These are phyloP conservation scores for Speoplatyrhinus poulsoni DNA, from an alignment of 2,113 vertebrate genomes.

Conservation along the genomic window DNA sequence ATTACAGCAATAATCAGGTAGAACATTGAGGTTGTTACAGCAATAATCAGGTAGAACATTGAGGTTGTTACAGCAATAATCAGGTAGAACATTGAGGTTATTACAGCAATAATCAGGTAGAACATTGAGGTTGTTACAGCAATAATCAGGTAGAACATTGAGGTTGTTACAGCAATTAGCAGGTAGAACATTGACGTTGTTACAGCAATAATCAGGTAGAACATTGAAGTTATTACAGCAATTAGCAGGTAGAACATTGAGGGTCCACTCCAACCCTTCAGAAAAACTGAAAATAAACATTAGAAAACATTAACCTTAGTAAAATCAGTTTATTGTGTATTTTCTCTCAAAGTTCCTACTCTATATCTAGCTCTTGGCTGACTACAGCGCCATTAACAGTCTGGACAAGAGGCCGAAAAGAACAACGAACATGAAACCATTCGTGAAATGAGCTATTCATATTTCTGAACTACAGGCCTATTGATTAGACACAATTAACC, in stretches of 20 bases:
- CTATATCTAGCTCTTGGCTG: conserved; percentile 48
- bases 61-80: no score
- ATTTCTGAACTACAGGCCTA: no score
- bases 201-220: background rate
- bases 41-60: no score
- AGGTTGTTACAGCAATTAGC: background rate
- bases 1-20: background rate
- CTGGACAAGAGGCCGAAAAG: conserved; percentile 41
- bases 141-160: background rate
- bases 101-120: no score
- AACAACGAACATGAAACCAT: conserved; percentile 29
- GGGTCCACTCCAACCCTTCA: background rate
- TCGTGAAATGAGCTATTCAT: no score
- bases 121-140: background rate
- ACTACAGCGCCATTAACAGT: background rate
- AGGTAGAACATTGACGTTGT: background rate
- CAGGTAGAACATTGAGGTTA: no score
- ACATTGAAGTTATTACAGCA: background rate
- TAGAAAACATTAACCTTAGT: conserved; percentile 35
- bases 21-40: background rate
- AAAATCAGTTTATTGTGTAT: conserved; percentile 65
- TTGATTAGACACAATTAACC: no score
- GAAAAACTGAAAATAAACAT: background rate
- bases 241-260: no score
- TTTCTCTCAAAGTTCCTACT: conserved; percentile 80